Percentiles rank a stretch among this genome's conserved stretches.
These are phyloP conservation scores for Columba guinea DNA, from an alignment of 2,797 vertebrate genomes.

Conservation along the genomic window DNA sequence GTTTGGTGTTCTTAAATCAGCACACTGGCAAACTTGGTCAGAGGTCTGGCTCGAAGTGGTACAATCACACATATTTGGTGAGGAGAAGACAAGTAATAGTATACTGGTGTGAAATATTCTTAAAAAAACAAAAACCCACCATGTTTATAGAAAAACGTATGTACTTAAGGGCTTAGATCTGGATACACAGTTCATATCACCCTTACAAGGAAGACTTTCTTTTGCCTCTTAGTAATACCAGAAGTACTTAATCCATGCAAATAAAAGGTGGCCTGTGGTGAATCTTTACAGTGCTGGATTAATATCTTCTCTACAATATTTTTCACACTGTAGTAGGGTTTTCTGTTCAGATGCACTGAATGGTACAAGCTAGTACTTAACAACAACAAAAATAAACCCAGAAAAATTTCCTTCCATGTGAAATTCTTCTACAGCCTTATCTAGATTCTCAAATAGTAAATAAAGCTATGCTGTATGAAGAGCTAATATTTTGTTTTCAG, in stretches of 20 bases:
- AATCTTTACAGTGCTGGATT: background rate
- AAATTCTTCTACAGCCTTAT: background rate
- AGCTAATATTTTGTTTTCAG: background rate
- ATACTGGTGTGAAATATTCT: background rate
- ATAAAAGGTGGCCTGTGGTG: background rate
- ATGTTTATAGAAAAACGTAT: background rate
- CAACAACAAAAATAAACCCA: background rate
- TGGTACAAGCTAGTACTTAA: background rate
- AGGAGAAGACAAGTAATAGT: background rate
- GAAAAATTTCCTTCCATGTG: background rate
- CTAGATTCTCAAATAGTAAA: background rate
- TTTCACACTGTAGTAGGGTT: background rate
- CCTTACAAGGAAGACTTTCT: background rate
- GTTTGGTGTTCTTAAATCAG: background rate
- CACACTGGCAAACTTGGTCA: background rate
- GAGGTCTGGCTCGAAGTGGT: background rate
- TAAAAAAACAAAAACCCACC: accelerated
- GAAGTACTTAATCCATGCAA: background rate
- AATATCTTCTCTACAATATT: background rate
- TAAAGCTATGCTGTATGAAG: background rate
- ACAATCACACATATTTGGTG: background rate
- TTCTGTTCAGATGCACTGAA: background rate
- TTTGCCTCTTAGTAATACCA: background rate
- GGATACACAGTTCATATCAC: background rate
- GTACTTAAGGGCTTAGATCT: background rate